Conservation (phyloP, 2,888 invertebrate genomes). For the Agonopterix arenella region DNA sequence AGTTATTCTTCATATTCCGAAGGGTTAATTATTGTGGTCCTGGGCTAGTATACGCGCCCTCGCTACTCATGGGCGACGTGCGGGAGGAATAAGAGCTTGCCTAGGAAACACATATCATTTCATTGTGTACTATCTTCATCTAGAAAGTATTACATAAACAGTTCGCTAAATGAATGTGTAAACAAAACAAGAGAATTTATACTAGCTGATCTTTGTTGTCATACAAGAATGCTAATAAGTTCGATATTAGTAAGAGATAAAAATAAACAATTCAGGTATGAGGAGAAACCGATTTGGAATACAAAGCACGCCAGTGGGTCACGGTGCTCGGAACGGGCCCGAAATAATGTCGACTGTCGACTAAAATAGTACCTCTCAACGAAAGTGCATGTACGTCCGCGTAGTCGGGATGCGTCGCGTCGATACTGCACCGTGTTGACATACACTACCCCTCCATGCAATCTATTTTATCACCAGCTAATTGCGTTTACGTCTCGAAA, state of each 20-base stretch:
- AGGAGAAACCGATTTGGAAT: conserved; percentile 39
- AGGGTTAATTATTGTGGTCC: too few species aligned
- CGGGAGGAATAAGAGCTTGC: too few species aligned
- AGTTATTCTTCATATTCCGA: too few species aligned
- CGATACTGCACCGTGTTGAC: neutral
- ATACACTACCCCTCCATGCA: neutral
- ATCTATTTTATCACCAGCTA: too few species aligned
- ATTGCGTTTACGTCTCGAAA: too few species aligned
- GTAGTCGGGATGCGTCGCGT: neutral
- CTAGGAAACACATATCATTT: too few species aligned
- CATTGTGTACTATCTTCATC: too few species aligned
- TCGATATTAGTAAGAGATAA: conserved; percentile 7
- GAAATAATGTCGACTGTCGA: conserved; percentile 51
- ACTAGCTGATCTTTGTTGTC: conserved; percentile 6
- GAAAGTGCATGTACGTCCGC: conserved; percentile 27
- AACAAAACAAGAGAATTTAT: conserved; percentile 5
- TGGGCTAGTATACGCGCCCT: too few species aligned
- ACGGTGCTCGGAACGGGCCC: conserved; percentile 49
- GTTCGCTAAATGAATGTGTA: neutral
- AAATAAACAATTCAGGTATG: conserved; percentile 43
- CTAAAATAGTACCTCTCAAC: conserved; percentile 44
- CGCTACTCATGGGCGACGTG: too few species aligned
- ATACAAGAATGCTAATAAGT: conserved; percentile 9
- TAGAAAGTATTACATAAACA: too few species aligned
- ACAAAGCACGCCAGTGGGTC: conserved; percentile 61